These are phyloP conservation scores for Hirtodrosophila histrioides DNA, from an alignment of 2,888 invertebrate species.

Conservation along the genomic window DNA sequence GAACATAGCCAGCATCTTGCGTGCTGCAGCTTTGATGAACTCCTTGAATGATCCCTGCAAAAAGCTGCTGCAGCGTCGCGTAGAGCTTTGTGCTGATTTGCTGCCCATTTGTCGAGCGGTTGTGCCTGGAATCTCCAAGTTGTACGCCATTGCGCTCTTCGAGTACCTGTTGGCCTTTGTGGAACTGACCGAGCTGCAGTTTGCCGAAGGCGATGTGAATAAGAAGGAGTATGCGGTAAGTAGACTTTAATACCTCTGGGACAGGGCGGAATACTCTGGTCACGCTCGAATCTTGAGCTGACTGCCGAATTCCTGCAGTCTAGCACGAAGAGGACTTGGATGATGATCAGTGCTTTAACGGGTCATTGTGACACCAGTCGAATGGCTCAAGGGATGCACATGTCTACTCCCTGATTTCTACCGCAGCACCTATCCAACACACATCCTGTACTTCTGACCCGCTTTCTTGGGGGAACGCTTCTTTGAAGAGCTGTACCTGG, in stretches of 20 bases:
- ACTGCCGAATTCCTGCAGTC: no score
- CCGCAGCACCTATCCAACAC: no score
- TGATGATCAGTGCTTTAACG: no score
- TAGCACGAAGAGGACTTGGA: no score
- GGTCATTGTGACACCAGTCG: no score
- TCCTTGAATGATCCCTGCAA: constrained; percentile 85
- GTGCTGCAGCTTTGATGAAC: constrained; percentile 85
- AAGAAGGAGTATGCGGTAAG: constrained; percentile 86
- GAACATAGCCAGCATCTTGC: constrained; percentile 87
- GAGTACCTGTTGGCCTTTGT: constrained; percentile 89
- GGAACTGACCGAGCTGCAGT: constrained; percentile 87
- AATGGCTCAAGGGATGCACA: no score
- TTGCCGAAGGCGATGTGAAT: constrained; percentile 87
- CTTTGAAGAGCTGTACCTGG: no score
- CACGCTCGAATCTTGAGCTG: no score
- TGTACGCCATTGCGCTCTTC: constrained; percentile 89
- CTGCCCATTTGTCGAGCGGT: constrained; percentile 88
- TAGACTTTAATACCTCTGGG: not conserved
- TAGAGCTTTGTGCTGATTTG: constrained; percentile 88
- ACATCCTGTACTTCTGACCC: no score
- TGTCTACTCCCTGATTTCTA: no score
- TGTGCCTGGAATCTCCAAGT: constrained; percentile 86
- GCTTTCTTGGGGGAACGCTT: no score
- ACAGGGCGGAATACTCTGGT: no score
- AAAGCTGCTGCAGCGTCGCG: constrained; percentile 87